Evolutionary conservation across 2,888 invertebrate species (phyloP).

Genomic region (Agonum fuliginosum): DNA sequence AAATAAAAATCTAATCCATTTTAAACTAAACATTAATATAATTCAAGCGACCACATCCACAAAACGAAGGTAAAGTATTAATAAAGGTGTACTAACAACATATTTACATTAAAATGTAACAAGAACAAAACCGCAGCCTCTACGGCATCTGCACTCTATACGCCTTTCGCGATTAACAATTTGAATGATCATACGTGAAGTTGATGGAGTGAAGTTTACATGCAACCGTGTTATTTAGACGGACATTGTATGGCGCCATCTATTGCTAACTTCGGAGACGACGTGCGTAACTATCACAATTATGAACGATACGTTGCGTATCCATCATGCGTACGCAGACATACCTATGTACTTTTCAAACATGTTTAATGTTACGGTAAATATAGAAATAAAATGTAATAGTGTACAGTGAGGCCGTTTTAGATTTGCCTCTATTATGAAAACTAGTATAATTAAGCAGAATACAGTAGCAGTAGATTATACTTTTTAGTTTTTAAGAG

Average conservation of each 20-base stretch:
- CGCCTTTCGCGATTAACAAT: not conserved
- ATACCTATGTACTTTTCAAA: slow-evolving; percentile 1
- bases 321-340: not conserved
- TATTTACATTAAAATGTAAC: slow-evolving; percentile 22
- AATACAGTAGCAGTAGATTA: no score
- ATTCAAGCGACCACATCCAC: not conserved
- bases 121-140: not conserved
- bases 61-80: slow-evolving; percentile 13
- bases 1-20: slow-evolving; percentile 5
- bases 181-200: slow-evolving; percentile 41
- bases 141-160: not conserved
- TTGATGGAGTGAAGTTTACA: slow-evolving; percentile 27
- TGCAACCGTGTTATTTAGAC: slow-evolving; percentile 12
- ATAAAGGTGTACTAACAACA: slow-evolving; percentile 13
- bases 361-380: slow-evolving; percentile 4
- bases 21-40: slow-evolving; percentile 11
- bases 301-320: not conserved
- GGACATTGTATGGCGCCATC: slow-evolving; percentile 21
- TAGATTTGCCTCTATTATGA: no score
- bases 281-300: not conserved
- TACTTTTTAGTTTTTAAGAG: no score
- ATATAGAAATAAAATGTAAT: not conserved
- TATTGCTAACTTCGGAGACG: not conserved
- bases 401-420: no score
- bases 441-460: no score